phyloP scores from a whole-genome alignment of 1,140 invertebrate genomes.

The Drosophila cardini region DNA sequence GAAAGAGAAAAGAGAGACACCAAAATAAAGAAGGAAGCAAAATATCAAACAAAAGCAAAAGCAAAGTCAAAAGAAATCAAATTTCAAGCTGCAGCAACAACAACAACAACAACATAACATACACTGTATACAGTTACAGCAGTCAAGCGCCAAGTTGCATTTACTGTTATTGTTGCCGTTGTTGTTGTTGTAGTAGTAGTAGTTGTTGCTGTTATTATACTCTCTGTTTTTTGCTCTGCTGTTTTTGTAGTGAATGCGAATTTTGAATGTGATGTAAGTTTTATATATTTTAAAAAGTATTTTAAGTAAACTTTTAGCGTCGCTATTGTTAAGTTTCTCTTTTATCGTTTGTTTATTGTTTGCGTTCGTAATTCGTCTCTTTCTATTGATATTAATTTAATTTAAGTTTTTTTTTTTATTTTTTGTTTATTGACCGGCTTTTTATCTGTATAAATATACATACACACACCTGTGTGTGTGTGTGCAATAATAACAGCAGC shows the following conservation, averaged over 20 bases:
- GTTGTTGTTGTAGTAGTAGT: background rate
- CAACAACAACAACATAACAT: slow-evolving; percentile 19
- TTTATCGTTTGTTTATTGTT: slow-evolving; percentile 13
- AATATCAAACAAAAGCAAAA: slow-evolving; percentile 46
- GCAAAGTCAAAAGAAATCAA: slow-evolving; percentile 52
- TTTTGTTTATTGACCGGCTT: slow-evolving; percentile 29
- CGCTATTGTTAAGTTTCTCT: slow-evolving; percentile 5
- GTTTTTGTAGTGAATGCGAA: slow-evolving; percentile 8
- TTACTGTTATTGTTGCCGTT: slow-evolving; percentile 18
- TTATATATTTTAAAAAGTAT: slow-evolving; percentile 39
- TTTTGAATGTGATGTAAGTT: slow-evolving; percentile 50
- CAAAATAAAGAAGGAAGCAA: slow-evolving; percentile 44
- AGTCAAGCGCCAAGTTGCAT: slow-evolving; percentile 43
- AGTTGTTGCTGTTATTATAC: slow-evolving; percentile 21
- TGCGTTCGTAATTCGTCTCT: slow-evolving; percentile 21
- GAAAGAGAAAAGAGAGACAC: slow-evolving; percentile 2
- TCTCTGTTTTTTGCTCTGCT: background rate
- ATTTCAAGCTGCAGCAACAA: slow-evolving; percentile 39
- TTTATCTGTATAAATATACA: slow-evolving; percentile 20
- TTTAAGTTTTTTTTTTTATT: slow-evolving; percentile 4
- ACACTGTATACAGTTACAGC: slow-evolving; percentile 18
- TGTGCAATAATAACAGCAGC: background rate
- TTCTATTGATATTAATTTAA: slow-evolving; percentile 20
- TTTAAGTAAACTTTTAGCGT: slow-evolving; percentile 19
- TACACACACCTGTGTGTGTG: background rate